Conservation (phyloP, 2,113 vertebrate species). For the Pollimyrus isidori region DNA sequence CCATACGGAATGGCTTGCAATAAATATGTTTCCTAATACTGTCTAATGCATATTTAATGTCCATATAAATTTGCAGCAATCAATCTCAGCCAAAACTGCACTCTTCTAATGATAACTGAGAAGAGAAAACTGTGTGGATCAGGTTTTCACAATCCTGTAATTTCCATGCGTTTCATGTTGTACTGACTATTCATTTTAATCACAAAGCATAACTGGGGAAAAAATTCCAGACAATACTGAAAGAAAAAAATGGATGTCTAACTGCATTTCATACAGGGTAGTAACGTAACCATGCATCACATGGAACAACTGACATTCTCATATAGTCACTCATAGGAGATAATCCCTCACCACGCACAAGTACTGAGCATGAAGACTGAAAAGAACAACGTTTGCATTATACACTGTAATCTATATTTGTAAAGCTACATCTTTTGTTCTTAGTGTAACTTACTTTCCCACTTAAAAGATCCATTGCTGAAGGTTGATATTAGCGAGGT, state of each 20-base stretch:
- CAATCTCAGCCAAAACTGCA: slow-evolving; percentile 31
- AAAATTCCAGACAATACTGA: background rate
- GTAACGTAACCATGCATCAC: background rate
- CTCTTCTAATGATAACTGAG: slow-evolving; percentile 25
- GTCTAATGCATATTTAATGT: slow-evolving; percentile 55
- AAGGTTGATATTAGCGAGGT: background rate
- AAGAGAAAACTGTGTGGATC: slow-evolving; percentile 26
- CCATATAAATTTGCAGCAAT: slow-evolving; percentile 46
- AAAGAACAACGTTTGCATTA: background rate
- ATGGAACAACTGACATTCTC: background rate
- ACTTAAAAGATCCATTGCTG: background rate
- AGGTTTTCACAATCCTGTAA: slow-evolving; percentile 22
- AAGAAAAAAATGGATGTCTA: background rate
- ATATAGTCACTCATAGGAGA: background rate
- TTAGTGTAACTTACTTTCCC: background rate
- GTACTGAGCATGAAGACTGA: background rate
- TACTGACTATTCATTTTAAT: slow-evolving; percentile 22
- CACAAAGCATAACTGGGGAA: slow-evolving; percentile 1
- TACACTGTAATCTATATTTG: background rate
- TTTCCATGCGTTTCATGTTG: slow-evolving; percentile 32
- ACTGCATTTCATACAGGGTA: background rate
- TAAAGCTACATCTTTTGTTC: background rate
- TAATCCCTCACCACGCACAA: background rate
- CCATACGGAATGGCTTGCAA: slow-evolving; percentile 37
- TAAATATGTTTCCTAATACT: slow-evolving; percentile 37